Base-by-base conservation (phyloP, 2,113 vertebrate species). In the Mystacornis crossleyi region DNA sequence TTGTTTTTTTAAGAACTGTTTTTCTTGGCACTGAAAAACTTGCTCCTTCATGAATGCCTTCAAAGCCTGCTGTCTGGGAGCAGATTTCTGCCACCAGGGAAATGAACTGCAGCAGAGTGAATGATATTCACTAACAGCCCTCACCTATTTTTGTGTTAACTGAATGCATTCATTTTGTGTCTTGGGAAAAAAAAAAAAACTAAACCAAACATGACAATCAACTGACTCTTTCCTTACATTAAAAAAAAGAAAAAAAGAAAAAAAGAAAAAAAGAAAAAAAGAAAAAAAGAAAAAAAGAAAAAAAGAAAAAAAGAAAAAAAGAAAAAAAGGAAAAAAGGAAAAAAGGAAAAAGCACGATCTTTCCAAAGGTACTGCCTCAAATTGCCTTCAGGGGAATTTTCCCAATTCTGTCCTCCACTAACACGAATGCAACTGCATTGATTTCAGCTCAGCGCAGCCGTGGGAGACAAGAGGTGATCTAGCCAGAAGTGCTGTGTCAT, bases 401-500 rank as follows among this genome's bases (percentile, higher is more conserved):
- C 50, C 62, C 33, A 26, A 1, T 84, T 82, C 57, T 71, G 36
- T 8, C 14, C 23, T 87, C 81, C 23, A 8, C 65, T 77, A 88
- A 85, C 1, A 29, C 4, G 23, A 53, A 40, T 36, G 18, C 34
- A 66, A 6, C 58, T n/a, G 71, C 87, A 82, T 11, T 65, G 89
- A 72, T 90, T 93, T 65, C 62, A 23, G 58, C 71, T 93, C 67
- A 47, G 70, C 7, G 12, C 69, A 77, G 86, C 73, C 1, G 1
- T 23, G 54, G 48, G 85, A 87, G 36, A 81, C 5, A 10, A 16
- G 81, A 70, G 62, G 65, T 65, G 75, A 69, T 31, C 20, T 0
- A 42, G 20, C 23, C 50, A 91, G 79, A 95, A 92, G 26, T 88
- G 92, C 82, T 82, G 88, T 82, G 90, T 94, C 92, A 95, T 92